A percentile compares a stretch with the other conserved stretches of the same genome.
phyloP scores from a whole-genome alignment of 2,797 vertebrate genomes.

The Craterocephalus amniculus region DNA sequence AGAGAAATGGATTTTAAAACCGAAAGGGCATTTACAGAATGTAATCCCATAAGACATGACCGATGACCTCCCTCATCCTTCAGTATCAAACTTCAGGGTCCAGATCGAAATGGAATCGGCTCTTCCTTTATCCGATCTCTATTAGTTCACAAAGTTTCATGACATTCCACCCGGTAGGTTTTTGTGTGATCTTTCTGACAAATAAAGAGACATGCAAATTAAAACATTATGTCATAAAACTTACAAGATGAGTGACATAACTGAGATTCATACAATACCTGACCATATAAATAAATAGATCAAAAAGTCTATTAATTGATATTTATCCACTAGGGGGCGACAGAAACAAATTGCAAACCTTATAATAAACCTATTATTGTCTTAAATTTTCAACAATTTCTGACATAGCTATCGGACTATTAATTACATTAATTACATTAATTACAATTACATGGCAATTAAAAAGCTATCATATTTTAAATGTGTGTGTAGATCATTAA shows the following conservation, averaged over 20 bases:
- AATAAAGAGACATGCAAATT: not conserved
- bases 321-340: constrained; percentile 19
- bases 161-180: not conserved
- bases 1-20: not conserved
- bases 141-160: not conserved
- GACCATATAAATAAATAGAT: not conserved
- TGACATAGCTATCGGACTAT: not conserved
- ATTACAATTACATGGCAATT: too few species aligned
- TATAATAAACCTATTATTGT: too few species aligned
- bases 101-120: not conserved
- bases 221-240: not conserved
- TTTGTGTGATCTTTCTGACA: not conserved
- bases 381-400: not conserved
- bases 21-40: not conserved
- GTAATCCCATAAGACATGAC: not conserved
- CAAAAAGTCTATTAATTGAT: not conserved
- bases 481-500: not conserved
- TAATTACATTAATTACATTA: too few species aligned
- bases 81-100: not conserved
- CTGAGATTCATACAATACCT: not conserved
- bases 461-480: not conserved
- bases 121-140: not conserved
- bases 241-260: not conserved
- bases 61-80: not conserved
- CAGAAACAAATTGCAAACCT: constrained; percentile 4